Conservation (phyloP, 2,888 invertebrate species). For the Masnerella sp. region DNA sequence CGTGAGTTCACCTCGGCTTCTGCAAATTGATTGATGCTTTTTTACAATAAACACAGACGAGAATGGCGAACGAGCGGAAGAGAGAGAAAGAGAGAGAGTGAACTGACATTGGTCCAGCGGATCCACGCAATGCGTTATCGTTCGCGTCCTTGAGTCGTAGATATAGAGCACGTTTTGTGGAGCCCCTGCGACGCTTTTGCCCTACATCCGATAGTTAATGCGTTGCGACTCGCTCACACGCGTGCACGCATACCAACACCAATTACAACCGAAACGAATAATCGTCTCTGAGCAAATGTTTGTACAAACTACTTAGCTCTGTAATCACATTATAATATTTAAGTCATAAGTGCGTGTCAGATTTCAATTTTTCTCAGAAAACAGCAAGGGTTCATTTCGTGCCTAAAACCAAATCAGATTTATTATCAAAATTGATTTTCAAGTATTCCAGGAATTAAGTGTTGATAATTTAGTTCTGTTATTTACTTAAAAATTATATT, state of each 20-base stretch:
- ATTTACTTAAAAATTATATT: no score
- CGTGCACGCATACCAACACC: conserved; percentile 17
- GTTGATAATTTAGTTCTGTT: no score
- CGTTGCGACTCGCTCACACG: conserved; percentile 11
- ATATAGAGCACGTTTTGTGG: conserved; percentile 42
- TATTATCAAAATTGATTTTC: no score
- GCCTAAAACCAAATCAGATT: no score
- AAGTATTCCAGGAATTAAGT: no score
- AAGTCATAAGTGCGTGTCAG: no score
- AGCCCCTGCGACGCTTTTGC: conserved; percentile 46
- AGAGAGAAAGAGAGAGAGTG: no score
- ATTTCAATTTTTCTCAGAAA: not conserved
- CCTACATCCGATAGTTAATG: conserved; percentile 45
- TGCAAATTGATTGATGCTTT: not conserved
- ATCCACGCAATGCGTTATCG: conserved; percentile 37
- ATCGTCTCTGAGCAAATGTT: conserved; percentile 12
- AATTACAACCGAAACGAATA: conserved; percentile 36
- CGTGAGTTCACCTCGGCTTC: no score
- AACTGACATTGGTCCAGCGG: conserved; percentile 13
- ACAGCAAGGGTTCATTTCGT: no score
- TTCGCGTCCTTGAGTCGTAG: conserved; percentile 42
- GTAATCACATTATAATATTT: not conserved
- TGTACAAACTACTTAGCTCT: not conserved
- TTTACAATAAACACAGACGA: not conserved
- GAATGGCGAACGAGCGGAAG: not conserved